Percentiles rank a stretch among this genome's conserved stretches.
Evolutionary conservation across 2,797 vertebrate genomes (phyloP).

Genomic region (Phoxinus dragarum): DNA sequence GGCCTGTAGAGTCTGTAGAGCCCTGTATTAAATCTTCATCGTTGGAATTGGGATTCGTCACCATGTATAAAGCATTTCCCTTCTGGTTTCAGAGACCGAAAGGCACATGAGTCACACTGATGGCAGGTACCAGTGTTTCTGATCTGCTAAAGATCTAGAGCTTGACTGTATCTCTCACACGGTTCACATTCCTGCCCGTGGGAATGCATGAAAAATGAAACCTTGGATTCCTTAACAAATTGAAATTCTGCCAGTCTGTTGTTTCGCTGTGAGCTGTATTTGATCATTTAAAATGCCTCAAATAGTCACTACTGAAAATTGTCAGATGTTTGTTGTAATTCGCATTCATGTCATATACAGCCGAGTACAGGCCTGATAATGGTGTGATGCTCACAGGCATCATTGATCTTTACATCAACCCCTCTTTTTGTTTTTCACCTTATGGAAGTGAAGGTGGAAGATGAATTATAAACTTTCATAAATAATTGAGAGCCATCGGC

Average conservation of each 20-base stretch:
- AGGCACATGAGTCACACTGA: slow-evolving; percentile 18
- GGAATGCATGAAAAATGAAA: slow-evolving; percentile 40
- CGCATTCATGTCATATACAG: neutral
- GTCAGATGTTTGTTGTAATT: slow-evolving; percentile 7
- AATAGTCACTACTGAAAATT: neutral
- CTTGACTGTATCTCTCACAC: slow-evolving; percentile 14
- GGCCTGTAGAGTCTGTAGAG: neutral
- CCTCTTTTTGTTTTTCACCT: slow-evolving; percentile 51
- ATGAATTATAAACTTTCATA: slow-evolving; percentile 74
- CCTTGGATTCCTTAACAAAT: slow-evolving; percentile 10
- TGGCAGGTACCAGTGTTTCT: slow-evolving; percentile 23
- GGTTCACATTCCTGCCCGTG: slow-evolving; percentile 7
- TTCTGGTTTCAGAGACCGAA: neutral
- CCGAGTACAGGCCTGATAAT: neutral
- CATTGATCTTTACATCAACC: slow-evolving; percentile 44
- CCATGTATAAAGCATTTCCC: neutral
- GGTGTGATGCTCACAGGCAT: slow-evolving; percentile 32
- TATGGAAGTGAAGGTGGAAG: slow-evolving; percentile 51
- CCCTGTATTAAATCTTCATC: neutral
- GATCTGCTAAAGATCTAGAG: slow-evolving; percentile 24
- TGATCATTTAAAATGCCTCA: slow-evolving; percentile 8
- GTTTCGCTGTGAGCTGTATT: slow-evolving; percentile 15
- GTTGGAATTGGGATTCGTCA: neutral
- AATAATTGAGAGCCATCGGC: slow-evolving; percentile 82
- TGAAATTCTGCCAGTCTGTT: slow-evolving; percentile 15